These are phyloP conservation scores for Heliconius himera DNA, from an alignment of 1,140 invertebrate genomes.

Conservation along the genomic window DNA sequence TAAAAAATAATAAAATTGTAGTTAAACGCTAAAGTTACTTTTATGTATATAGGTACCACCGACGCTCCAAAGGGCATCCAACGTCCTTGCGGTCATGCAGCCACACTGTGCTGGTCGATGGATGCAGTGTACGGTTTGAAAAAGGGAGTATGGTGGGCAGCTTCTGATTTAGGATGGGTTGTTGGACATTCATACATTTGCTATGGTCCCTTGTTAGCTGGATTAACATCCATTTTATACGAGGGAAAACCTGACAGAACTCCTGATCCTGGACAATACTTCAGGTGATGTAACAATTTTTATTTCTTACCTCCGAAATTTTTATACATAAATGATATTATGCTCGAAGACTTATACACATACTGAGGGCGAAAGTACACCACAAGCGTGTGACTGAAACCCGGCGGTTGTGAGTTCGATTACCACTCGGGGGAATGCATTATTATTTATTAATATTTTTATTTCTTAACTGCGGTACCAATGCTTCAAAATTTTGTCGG, in stretches of 20 bases:
- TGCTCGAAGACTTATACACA: too few relatives aligned
- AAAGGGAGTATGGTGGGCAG: constrained; percentile 94
- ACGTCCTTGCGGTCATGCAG: constrained; percentile 93
- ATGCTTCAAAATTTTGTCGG: too few relatives aligned
- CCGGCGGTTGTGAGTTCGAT: too few relatives aligned
- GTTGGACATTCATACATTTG: constrained; percentile 97
- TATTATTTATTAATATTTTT: too few relatives aligned
- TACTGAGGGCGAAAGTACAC: too few relatives aligned
- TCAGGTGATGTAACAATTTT: constrained; percentile 79
- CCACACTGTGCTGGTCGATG: constrained; percentile 92
- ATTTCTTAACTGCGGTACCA: too few relatives aligned
- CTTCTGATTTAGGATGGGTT: constrained; percentile 96
- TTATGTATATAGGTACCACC: constrained; percentile 63
- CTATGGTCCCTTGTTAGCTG: constrained; percentile 92
- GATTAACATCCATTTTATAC: constrained; percentile 93
- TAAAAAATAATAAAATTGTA: not conserved
- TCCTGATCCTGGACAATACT: constrained; percentile 94
- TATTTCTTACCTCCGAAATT: too few relatives aligned
- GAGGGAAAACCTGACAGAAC: constrained; percentile 97
- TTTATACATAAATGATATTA: too few relatives aligned
- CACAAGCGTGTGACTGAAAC: too few relatives aligned
- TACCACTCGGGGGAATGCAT: too few relatives aligned
- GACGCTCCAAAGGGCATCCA: constrained; percentile 92
- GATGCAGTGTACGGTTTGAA: constrained; percentile 90
- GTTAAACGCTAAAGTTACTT: not conserved